phyloP scores from a whole-genome alignment of 2,888 invertebrate species.

The Coronaproctus castanopsis region DNA sequence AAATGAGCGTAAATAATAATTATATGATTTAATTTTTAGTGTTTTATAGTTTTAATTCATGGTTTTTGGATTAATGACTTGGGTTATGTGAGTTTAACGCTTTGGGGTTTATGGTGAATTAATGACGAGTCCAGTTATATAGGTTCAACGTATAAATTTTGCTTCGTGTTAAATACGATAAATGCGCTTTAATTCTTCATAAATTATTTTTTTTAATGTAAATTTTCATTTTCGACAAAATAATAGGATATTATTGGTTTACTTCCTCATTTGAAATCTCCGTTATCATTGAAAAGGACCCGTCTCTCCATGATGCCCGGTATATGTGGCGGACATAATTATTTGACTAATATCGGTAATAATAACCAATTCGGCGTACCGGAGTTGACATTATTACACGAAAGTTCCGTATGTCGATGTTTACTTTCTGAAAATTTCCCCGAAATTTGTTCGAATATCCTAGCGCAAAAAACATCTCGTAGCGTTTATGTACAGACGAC shows the following conservation, averaged over 20 bases:
- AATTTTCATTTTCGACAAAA: no score
- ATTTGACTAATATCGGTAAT: neutral
- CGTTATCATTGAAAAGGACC: conserved; percentile 31
- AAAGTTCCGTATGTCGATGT: conserved; percentile 61
- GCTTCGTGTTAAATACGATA: no score
- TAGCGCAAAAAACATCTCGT: conserved; percentile 53
- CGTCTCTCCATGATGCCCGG: neutral
- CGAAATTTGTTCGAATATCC: conserved; percentile 53
- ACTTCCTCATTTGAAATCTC: conserved; percentile 37
- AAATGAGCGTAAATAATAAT: no score
- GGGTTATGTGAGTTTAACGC: no score
- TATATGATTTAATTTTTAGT: no score
- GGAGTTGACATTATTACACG: conserved; percentile 15
- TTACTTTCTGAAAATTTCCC: conserved; percentile 66
- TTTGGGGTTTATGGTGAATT: no score
- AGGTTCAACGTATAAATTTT: no score
- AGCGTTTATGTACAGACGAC: conserved; percentile 69
- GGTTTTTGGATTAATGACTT: no score
- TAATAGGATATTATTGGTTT: conserved; percentile 23
- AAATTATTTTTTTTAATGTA: no score
- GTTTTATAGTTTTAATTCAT: no score
- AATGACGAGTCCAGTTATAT: no score
- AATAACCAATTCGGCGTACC: conserved; percentile 9
- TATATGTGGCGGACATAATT: neutral
- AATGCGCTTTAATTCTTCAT: no score